Conservation (phyloP, 1,140 invertebrate species). For the Acromyrmex heyeri region DNA sequence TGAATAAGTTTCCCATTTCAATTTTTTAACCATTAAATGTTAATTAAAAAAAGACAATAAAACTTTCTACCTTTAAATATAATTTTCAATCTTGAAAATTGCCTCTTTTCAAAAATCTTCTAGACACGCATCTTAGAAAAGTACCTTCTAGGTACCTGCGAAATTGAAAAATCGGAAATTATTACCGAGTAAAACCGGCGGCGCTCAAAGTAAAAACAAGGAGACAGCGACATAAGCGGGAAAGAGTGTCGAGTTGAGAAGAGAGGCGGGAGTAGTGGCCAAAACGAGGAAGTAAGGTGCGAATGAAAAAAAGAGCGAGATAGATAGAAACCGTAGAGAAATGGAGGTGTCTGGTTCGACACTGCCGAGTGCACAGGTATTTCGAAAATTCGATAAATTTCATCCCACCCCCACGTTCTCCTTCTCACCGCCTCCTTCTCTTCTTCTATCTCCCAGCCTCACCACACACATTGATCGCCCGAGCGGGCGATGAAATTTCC, state of each 20-base stretch:
- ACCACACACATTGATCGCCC: slow-evolving; percentile 71
- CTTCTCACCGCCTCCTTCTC: neutral
- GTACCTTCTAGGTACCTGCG: slow-evolving; percentile 11
- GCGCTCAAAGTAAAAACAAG: slow-evolving; percentile 48
- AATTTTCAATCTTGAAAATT: slow-evolving; percentile 35
- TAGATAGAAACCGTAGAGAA: slow-evolving; percentile 59
- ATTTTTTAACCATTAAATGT: neutral
- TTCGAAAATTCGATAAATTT: slow-evolving; percentile 81
- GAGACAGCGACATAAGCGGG: slow-evolving; percentile 23
- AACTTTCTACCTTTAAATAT: neutral
- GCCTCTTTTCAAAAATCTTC: neutral
- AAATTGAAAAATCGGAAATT: slow-evolving; percentile 57
- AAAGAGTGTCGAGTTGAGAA: slow-evolving; percentile 28
- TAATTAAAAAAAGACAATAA: neutral
- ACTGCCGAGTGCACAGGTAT: slow-evolving; percentile 75
- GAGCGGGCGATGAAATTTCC: slow-evolving; percentile 76
- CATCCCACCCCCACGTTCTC: slow-evolving; percentile 20
- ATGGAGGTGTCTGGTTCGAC: slow-evolving; percentile 75
- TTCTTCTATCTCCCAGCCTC: slow-evolving; percentile 40
- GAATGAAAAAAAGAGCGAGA: slow-evolving; percentile 41
- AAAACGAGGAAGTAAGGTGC: slow-evolving; percentile 48
- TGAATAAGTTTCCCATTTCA: neutral
- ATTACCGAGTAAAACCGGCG: slow-evolving; percentile 18
- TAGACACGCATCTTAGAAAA: neutral
- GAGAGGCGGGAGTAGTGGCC: neutral